Conservation (phyloP, 2,113 vertebrate species). For the Strix uralensis region DNA sequence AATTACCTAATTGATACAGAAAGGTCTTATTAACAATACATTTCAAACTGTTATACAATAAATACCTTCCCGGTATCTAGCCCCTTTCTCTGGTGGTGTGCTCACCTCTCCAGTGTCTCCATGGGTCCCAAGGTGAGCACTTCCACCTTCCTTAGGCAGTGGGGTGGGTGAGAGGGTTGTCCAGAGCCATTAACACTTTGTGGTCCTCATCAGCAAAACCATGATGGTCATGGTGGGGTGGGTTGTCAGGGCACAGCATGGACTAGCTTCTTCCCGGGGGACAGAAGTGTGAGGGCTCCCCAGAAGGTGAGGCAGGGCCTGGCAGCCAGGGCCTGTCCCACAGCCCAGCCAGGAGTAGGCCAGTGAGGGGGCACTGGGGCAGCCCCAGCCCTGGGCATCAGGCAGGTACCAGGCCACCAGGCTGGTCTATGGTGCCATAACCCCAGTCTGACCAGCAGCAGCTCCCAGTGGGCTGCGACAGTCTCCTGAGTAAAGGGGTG, state of each 20-base stretch:
- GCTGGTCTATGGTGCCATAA: neutral
- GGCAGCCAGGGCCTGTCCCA: neutral
- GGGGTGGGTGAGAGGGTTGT: neutral
- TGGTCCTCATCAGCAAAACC: neutral
- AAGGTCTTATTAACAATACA: neutral
- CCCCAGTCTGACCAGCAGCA: neutral
- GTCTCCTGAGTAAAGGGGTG: rapidly evolving
- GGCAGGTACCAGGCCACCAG: neutral
- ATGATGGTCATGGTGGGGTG: rapidly evolving
- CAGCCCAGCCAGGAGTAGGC: neutral
- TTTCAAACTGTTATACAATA: neutral
- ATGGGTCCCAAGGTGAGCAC: neutral
- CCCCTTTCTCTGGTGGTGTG: neutral
- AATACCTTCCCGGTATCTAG: neutral
- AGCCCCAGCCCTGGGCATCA: neutral
- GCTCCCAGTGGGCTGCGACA: rapidly evolving
- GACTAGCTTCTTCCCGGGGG: neutral
- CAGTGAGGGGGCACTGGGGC: rapidly evolving
- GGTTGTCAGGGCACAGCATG: rapidly evolving
- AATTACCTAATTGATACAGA: neutral
- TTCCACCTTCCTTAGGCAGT: neutral
- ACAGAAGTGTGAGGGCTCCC: neutral
- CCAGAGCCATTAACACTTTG: neutral
- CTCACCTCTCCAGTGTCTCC: rapidly evolving
- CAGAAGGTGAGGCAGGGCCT: neutral